These are phyloP conservation scores for Pangasius djambal DNA, from an alignment of 2,797 vertebrate genomes.

Conservation along the genomic window DNA sequence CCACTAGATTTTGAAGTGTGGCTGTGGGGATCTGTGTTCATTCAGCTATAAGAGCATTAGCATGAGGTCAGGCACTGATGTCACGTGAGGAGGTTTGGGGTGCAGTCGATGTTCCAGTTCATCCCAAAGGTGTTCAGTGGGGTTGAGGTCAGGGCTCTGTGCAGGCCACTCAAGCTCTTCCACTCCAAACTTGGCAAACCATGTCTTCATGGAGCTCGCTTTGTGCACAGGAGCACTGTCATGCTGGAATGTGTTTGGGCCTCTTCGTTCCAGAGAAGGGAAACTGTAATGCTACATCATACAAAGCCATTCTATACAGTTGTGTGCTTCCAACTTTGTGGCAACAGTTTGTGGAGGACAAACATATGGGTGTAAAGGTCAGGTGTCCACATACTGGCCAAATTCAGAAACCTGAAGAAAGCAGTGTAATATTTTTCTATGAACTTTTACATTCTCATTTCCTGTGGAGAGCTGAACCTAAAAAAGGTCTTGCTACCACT, in stretches of 20 bases:
- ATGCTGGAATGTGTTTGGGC: neutral
- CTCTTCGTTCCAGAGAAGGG: neutral
- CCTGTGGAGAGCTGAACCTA: neutral
- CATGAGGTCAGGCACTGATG: neutral
- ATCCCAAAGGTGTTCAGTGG: neutral
- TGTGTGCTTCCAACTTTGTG: neutral
- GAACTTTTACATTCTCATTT: neutral
- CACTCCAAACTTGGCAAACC: neutral
- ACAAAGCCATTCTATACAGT: neutral
- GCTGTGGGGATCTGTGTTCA: neutral
- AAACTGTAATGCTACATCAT: no score
- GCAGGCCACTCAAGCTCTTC: neutral
- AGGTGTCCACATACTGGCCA: neutral
- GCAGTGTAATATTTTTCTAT: neutral
- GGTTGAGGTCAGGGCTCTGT: neutral
- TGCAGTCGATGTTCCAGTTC: neutral
- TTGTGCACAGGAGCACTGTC: neutral
- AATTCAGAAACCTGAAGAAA: neutral
- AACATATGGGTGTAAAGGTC: neutral
- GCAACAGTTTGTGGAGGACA: neutral
- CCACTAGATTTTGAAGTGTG: neutral
- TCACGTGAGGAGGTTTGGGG: neutral
- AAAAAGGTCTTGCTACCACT: slow-evolving; percentile 7
- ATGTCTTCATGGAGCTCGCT: no score
- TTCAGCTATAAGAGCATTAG: neutral